Conservation (phyloP, 2,888 invertebrate species). For the Pseudanteris insignis region DNA sequence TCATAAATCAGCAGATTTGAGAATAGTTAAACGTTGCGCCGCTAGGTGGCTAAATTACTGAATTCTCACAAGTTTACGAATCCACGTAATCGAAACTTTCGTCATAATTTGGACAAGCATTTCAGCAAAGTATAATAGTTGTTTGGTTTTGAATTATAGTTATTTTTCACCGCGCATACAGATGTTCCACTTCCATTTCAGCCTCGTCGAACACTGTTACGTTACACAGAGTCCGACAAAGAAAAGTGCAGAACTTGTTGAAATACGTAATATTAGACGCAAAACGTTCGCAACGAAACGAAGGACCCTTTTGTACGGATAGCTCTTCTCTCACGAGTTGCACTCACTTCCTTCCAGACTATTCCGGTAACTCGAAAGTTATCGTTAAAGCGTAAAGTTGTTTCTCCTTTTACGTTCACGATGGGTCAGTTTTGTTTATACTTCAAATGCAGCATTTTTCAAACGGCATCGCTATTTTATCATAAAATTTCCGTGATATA, state of each 20-base stretch:
- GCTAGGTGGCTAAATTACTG: no score
- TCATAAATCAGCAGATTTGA: no score
- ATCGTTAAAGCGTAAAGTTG: constrained; percentile 41
- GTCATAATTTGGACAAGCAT: background rate
- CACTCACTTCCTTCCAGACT: constrained; percentile 32
- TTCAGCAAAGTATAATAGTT: background rate
- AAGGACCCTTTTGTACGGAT: constrained; percentile 34
- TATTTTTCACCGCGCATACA: constrained; percentile 1
- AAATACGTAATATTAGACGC: constrained; percentile 36
- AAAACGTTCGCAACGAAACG: constrained; percentile 32
- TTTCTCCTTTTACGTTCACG: no score
- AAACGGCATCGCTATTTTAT: no score
- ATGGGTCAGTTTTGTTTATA: no score
- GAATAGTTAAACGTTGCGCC: no score
- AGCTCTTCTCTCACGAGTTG: constrained; percentile 35
- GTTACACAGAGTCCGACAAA: constrained; percentile 12
- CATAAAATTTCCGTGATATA: no score
- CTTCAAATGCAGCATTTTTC: no score
- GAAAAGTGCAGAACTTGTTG: constrained; percentile 32
- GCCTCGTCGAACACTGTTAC: constrained; percentile 17
- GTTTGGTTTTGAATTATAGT: background rate
- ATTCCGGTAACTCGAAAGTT: constrained; percentile 32
- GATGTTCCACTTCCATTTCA: constrained; percentile 19
- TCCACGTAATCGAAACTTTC: background rate
- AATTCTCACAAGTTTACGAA: background rate